These are phyloP conservation scores for Saguinus imperator DNA, from an alignment of 2,113 vertebrate species.

Conservation along the genomic window DNA sequence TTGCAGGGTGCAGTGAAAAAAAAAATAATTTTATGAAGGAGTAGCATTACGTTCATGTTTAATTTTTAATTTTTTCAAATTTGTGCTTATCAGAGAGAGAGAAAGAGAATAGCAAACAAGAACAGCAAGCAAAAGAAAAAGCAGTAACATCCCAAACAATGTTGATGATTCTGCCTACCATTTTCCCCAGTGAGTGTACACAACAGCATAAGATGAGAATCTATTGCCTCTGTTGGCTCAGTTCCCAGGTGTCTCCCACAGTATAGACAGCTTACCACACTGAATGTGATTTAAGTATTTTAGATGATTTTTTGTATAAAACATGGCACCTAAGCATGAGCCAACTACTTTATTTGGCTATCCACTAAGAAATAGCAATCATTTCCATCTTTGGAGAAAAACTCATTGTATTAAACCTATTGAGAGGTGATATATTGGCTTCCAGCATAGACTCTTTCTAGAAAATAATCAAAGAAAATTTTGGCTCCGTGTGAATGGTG, in stretches of 20 bases:
- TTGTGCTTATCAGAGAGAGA: not conserved
- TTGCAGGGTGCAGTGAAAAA: not conserved
- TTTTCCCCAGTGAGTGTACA: not conserved
- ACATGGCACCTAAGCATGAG: not conserved
- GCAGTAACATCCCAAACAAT: not conserved
- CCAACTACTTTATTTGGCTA: not conserved
- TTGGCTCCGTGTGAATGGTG: not conserved
- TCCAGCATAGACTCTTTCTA: not conserved
- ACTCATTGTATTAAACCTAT: not conserved
- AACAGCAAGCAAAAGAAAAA: not conserved
- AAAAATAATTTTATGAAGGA: not conserved
- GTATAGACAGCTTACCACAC: not conserved
- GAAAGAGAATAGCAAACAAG: not conserved
- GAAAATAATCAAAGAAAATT: not conserved
- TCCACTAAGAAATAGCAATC: not conserved
- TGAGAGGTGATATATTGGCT: not conserved
- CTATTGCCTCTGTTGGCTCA: not conserved
- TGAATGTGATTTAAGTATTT: not conserved
- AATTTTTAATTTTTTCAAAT: slow-evolving; percentile 10
- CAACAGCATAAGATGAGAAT: not conserved
- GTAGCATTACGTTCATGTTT: not conserved
- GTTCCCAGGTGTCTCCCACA: not conserved
- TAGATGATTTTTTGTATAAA: not conserved
- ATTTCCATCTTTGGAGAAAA: not conserved
- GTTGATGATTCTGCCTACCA: not conserved